Percentiles rank a stretch among this genome's conserved stretches.
Evolutionary conservation across 2,888 invertebrate species (phyloP).

Genomic region (Cheilosia soror): DNA sequence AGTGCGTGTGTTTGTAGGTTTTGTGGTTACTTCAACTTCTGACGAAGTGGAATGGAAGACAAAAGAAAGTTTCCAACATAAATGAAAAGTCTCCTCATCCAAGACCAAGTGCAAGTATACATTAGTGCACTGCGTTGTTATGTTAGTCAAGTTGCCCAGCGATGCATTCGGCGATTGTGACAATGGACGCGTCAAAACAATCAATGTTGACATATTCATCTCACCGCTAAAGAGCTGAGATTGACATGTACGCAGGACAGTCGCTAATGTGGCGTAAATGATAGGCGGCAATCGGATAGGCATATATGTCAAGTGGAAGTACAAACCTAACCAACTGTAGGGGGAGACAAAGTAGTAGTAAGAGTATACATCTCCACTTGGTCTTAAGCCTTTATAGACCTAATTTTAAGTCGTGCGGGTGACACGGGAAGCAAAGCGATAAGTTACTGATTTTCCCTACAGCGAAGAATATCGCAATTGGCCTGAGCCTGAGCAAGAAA

Average conservation of each 20-base stretch:
- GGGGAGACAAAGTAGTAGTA: not conserved
- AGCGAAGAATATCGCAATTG: too few species aligned
- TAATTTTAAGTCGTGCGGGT: too few species aligned
- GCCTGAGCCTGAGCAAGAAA: not conserved
- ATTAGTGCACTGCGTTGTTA: not conserved
- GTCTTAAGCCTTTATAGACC: not conserved
- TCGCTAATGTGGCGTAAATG: constrained; percentile 20
- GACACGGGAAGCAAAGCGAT: too few species aligned
- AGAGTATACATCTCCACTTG: not conserved
- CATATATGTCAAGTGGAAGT: not conserved
- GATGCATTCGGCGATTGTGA: constrained; percentile 16
- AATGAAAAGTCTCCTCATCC: constrained; percentile 28
- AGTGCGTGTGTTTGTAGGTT: constrained; percentile 20
- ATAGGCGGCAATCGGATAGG: not conserved
- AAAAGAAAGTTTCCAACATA: constrained; percentile 47
- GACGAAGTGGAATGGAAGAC: constrained; percentile 25
- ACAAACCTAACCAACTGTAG: not conserved
- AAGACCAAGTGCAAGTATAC: constrained; percentile 14
- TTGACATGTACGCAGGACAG: constrained; percentile 8
- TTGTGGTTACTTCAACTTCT: constrained; percentile 37
- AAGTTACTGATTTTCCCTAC: too few species aligned
- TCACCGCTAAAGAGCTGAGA: constrained; percentile 1
- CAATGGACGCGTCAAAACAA: constrained; percentile 12
- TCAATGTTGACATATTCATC: constrained; percentile 27
- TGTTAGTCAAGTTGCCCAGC: too few species aligned